phyloP scores from a whole-genome alignment of 30 jellyfish, hydroid and myxozoan genomes.

The Turritopsis rubra region DNA sequence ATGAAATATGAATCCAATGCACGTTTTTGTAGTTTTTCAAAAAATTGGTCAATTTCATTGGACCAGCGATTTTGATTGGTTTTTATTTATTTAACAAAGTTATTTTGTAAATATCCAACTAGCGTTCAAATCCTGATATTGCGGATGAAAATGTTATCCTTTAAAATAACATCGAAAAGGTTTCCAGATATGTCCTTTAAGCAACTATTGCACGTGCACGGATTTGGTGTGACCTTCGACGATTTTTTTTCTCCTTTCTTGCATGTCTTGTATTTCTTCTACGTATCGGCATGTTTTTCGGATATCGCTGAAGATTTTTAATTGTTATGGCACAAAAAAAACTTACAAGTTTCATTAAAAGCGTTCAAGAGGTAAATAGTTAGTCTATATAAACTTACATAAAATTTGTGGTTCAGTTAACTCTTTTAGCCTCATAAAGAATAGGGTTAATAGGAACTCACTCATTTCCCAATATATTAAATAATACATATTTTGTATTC shows the following conservation, averaged over 20 bases:
- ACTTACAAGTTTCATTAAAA: background rate
- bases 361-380: background rate
- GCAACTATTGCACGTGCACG: background rate
- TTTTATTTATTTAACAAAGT: no score
- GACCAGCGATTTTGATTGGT: no score
- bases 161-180: background rate
- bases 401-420: background rate
- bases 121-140: background rate
- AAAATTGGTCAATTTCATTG: no score
- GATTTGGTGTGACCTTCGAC: background rate
- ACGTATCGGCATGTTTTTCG: background rate
- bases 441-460: background rate
- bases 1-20: no score
- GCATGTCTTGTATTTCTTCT: background rate
- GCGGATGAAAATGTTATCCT: background rate
- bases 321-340: background rate
- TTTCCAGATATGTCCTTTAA: background rate
- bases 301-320: background rate
- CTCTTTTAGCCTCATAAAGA: background rate
- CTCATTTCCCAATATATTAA: background rate
- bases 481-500: background rate
- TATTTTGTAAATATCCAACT: no score
- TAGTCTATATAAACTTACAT: background rate
- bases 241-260: background rate
- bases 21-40: no score